Evolutionary conservation across 2,888 invertebrate genomes (phyloP).

Genomic region (Reticulitermes lucifugus): DNA sequence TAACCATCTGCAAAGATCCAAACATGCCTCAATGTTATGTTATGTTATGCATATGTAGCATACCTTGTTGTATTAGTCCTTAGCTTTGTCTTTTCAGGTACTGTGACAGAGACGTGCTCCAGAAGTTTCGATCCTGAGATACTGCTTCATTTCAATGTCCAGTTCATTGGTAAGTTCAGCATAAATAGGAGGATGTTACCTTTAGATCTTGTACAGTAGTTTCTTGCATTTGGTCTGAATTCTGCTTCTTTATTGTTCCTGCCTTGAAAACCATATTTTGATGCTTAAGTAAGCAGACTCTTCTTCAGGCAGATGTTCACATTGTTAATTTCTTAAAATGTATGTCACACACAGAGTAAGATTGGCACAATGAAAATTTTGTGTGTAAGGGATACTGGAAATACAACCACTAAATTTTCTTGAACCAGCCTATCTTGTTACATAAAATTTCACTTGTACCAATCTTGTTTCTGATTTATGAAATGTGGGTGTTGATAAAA

Average conservation of each 20-base stretch:
- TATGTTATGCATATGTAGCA: background rate
- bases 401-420: background rate
- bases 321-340: background rate
- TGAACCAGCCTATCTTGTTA: background rate
- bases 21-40: background rate
- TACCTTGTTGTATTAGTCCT: background rate
- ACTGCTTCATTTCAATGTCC: background rate
- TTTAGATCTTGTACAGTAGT: background rate
- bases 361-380: background rate
- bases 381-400: background rate
- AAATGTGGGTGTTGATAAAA: background rate
- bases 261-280: background rate
- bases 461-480: slow-evolving; percentile 6
- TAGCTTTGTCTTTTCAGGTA: background rate
- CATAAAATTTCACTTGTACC: background rate
- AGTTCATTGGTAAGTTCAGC: slow-evolving; percentile 10
- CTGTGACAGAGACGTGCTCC: background rate
- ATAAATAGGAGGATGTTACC: background rate
- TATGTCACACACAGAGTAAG: background rate
- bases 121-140: background rate
- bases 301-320: background rate
- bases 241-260: background rate
- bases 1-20: too few species aligned
- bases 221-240: background rate
- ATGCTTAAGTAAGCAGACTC: background rate